Percentiles rank a stretch among this genome's conserved stretches.
These are phyloP conservation scores for Diarsia dahlii DNA, from an alignment of 2,888 invertebrate species.

Conservation along the genomic window DNA sequence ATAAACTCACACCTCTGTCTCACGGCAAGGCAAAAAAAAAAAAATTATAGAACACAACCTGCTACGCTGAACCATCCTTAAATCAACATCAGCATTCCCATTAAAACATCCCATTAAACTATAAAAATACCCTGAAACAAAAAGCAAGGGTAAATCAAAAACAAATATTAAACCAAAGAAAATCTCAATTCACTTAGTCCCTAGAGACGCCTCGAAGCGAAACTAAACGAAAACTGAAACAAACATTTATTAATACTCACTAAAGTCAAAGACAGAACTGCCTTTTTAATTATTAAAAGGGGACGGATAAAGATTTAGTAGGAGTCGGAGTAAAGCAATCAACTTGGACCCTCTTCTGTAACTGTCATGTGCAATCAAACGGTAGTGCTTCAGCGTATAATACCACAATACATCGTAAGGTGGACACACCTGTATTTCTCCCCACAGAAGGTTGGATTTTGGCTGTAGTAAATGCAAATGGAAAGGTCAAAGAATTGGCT, in stretches of 20 bases:
- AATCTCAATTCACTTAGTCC: conserved; percentile 25
- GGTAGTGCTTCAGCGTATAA: conserved; percentile 59
- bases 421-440: conserved; percentile 10
- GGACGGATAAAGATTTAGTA: conserved; percentile 73
- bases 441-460: conserved; percentile 23
- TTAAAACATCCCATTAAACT: neutral
- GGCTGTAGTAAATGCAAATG: neutral
- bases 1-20: neutral
- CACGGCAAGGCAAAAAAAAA: neutral
- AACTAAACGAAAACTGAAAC: conserved; percentile 38
- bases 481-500: conserved; percentile 30
- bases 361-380: conserved; percentile 82
- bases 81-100: neutral
- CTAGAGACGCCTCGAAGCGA: neutral
- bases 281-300: conserved; percentile 72
- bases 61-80: neutral
- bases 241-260: conserved; percentile 61
- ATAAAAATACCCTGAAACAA: conserved; percentile 10
- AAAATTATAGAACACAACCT: neutral
- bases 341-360: conserved; percentile 77
- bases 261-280: conserved; percentile 62
- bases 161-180: conserved; percentile 20
- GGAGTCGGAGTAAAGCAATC: conserved; percentile 76
- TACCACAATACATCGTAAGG: conserved; percentile 1
- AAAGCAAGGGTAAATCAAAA: conserved; percentile 17